phyloP scores from a whole-genome alignment of 2,113 vertebrate genomes.

The Sinocyclocheilus anshuiensis region DNA sequence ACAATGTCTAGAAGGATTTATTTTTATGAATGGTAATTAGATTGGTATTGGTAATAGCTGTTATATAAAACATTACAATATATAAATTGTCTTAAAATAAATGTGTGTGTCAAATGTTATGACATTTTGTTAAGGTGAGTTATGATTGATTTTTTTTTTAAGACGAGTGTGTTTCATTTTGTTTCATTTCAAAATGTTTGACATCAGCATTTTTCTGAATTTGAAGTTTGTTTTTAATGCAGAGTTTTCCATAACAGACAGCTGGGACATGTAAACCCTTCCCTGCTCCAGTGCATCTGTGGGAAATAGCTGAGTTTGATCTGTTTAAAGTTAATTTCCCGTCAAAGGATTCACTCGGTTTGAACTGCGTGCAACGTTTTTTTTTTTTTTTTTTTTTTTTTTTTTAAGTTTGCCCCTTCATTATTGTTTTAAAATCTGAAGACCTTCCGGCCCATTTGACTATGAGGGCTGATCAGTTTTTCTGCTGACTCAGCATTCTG shows the following conservation, averaged over 20 bases:
- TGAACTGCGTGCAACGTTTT: neutral
- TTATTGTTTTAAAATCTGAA: neutral
- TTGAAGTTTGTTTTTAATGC: conserved; percentile 9
- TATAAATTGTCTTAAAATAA: no score
- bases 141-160: no score
- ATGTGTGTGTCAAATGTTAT: neutral
- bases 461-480: neutral
- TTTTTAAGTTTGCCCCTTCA: neutral
- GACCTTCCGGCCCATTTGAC: neutral
- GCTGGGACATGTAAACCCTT: neutral
- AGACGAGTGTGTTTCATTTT: neutral
- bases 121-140: neutral
- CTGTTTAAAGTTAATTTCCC: conserved; percentile 44
- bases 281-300: conserved; percentile 12
- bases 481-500: neutral
- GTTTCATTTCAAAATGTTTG: neutral
- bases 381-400: neutral
- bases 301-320: conserved; percentile 27
- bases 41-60: no score
- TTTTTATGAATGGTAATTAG: neutral
- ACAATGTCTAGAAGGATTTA: no score
- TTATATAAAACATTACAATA: no score
- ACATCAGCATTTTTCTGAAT: neutral
- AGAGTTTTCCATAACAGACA: conserved; percentile 27
- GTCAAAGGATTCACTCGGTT: conserved; percentile 9